Conservation (phyloP, 2,797 vertebrate genomes). For the Eulemur rubriventer region DNA sequence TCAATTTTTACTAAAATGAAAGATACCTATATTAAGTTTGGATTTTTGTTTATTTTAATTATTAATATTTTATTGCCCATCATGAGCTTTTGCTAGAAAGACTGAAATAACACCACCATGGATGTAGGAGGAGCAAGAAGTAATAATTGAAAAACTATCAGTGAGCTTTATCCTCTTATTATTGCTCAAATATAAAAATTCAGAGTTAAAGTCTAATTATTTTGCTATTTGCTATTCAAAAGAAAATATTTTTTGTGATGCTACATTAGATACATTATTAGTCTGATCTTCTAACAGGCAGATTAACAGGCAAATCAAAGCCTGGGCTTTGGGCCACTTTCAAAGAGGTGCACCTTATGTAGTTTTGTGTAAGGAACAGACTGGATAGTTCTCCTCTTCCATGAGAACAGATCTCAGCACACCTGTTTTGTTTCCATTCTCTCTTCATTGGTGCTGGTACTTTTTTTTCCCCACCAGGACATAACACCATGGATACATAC, state of each 20-base stretch:
- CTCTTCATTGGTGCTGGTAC: not conserved
- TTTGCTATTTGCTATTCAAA: slow-evolving; percentile 23
- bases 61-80: not conserved
- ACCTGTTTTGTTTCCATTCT: not conserved
- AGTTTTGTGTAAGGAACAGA: not conserved
- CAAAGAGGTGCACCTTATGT: not conserved
- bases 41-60: slow-evolving; percentile 6
- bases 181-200: slow-evolving; percentile 3
- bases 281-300: not conserved
- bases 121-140: not conserved
- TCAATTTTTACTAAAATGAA: slow-evolving; percentile 9
- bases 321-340: not conserved
- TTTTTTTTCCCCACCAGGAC: not conserved
- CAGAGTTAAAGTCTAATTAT: not conserved
- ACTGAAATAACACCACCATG: not conserved
- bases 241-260: not conserved
- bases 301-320: slow-evolving; percentile 14
- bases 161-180: not conserved
- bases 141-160: not conserved
- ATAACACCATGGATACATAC: not conserved
- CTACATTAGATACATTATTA: not conserved
- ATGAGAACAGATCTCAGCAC: not conserved
- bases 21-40: not conserved
- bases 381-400: not conserved
- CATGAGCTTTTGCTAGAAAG: not conserved